These are phyloP conservation scores for Hephaestus fuliginosus DNA, from an alignment of 2,797 vertebrate genomes.

Conservation along the genomic window DNA sequence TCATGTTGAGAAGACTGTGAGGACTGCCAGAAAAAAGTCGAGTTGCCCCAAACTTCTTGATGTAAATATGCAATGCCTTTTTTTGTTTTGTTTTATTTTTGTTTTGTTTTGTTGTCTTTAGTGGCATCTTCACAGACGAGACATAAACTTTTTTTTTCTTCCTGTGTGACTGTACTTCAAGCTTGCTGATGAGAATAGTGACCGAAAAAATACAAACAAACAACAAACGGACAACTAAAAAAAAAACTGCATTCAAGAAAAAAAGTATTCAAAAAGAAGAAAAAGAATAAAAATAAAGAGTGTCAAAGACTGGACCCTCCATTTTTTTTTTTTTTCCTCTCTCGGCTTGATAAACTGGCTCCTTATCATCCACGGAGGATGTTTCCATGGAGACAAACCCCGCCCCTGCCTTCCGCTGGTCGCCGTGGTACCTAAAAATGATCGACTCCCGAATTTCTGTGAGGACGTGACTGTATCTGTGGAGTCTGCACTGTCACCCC, in stretches of 20 bases:
- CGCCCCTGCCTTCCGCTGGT: conserved; percentile 28
- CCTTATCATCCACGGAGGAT: conserved; percentile 33
- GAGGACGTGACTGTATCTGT: conserved; percentile 54
- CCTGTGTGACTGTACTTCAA: conserved; percentile 65
- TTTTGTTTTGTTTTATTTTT: neutral
- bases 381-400: conserved; percentile 69
- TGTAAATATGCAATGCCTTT: conserved; percentile 86
- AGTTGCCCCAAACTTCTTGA: conserved; percentile 61
- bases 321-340: neutral
- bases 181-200: conserved; percentile 61
- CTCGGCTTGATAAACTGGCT: conserved; percentile 12
- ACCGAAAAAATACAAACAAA: conserved; percentile 38
- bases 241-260: conserved; percentile 51
- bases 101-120: conserved; percentile 14
- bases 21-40: conserved; percentile 52
- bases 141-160: conserved; percentile 29
- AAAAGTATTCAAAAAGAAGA: conserved; percentile 8
- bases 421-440: conserved; percentile 11
- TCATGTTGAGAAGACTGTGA: conserved; percentile 67
- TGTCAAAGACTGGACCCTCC: conserved; percentile 51
- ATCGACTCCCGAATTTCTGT: conserved; percentile 23
- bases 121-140: conserved; percentile 61
- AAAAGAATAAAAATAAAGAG: conserved; percentile 7
- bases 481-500: conserved; percentile 62
- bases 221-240: conserved; percentile 36